Base-by-base conservation (phyloP, 2,888 invertebrate species). In the Hemithea aestivaria region DNA sequence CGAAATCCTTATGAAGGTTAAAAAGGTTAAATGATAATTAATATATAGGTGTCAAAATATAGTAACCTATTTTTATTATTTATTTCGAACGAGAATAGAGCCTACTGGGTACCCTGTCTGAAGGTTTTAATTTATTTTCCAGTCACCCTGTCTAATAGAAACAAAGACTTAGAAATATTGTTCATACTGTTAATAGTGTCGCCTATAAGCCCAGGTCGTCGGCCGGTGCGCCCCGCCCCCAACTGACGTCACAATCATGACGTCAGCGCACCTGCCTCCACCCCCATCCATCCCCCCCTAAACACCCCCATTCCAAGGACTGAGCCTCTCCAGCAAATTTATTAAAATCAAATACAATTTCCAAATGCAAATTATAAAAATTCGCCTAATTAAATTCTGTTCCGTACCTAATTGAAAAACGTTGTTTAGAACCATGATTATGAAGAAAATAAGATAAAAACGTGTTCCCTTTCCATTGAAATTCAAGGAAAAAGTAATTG, bases 201-300 rank as follows among this genome's bases (percentile, higher is more conserved):
- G 23, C 7, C 33, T 21, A 31, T 31, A 38, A 35, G 39, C 24
- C 43, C 63, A 64, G 76, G 75, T 79, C 76, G 72, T 50, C 66
- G 76, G 61, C 73, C 78, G 67, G 57, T 41, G 60, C 46, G 68
- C 68, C 73, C 72, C 77, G 74, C 75, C 77, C 63, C 63, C 67
- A 35, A 36, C 70, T 74, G 82, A 84, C 85, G 84, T 83, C 82
- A 82, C 67, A 44, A 49, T 46, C 33, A 71, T 82, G 83, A 82
- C 85, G 85, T 83, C 83, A 81, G 64, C 46, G 60, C 54, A 66
- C 70, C 72, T 68, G 63, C 71, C 67, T 63, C 63, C 56, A 50
- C 59, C 66, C 63, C 57, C n/a, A n/a, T n/a, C 48, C 51, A 41
- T 45, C 36, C 36, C 51, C 48, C 56, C 48, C 39, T 26, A 20